Base-by-base conservation (phyloP, 2,797 vertebrate genomes). In the Etheostoma nigrum region DNA sequence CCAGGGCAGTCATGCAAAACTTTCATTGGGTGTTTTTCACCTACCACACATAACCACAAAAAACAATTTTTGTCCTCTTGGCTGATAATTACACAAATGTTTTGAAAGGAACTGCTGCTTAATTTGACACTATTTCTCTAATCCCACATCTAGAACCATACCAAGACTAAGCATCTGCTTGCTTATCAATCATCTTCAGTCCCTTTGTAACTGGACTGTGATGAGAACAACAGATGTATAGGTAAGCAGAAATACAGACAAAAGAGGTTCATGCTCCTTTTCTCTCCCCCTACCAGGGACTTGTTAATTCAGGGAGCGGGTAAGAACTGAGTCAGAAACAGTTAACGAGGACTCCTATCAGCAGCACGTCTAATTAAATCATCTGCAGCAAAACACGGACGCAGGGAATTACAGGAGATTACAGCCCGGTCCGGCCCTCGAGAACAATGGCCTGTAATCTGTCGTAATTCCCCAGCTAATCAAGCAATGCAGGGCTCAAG, bases 401-500 rank as follows among this genome's bases (percentile, higher is more conserved):
- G 89, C 65, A 64, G 80, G 70, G 91, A 89, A 92, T 95, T 93
- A 95, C 76, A 91, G 78, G 73, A 91, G 92, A 94, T 94, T 93
- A 94, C 27, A 82, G 78, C 72, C 86, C 59, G 33, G 72, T 68
- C 86, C 72, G 7, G 79, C 73, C 67, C 62, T 78, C 16, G 76
- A 88, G 86, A 94, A 94, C 92, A 94, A 94, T 90, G 86, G 85
- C 69, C 80, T 86, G 77, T 93, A 93, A 95, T 94, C 94, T 76
- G 88, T 81, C 73, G 90, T 93, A 93, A 94, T 93, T 92, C 92
- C 80, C 81, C 59, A 72, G 86, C 86, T 93, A 93, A 94, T 93
- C 87, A 93, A 88, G 76, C 74, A 76, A 59, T 33, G 42, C 78
- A 49, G 48, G 63, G 79, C 59, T 89, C 86, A 42, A 40, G 66